These are phyloP conservation scores for Girardinus metallicus DNA, from an alignment of 2,797 vertebrate genomes.

Conservation along the genomic window DNA sequence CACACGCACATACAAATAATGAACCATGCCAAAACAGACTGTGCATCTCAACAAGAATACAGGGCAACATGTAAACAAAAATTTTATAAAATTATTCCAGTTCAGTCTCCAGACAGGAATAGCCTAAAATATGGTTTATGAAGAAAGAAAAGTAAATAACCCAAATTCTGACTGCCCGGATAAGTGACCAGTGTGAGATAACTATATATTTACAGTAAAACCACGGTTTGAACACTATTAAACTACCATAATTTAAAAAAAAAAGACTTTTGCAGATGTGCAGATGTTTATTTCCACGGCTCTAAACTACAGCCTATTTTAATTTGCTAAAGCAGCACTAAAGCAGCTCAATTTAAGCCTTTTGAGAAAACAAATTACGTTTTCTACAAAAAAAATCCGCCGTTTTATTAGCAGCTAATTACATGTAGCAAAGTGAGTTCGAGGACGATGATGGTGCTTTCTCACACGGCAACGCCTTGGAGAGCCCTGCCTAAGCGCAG, in stretches of 20 bases:
- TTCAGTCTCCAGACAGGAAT: neutral
- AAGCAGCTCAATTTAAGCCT: conserved; percentile 4
- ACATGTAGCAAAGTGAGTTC: conserved; percentile 3
- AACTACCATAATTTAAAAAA: neutral
- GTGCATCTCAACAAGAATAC: neutral
- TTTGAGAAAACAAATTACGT: conserved; percentile 23
- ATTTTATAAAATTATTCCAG: neutral
- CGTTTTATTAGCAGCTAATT: conserved; percentile 21
- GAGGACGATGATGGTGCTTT: conserved; percentile 23
- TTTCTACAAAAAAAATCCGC: neutral
- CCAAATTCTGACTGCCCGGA: neutral
- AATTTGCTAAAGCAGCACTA: neutral
- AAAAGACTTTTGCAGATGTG: conserved; percentile 23
- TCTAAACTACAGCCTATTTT: conserved; percentile 26
- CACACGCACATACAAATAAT: neutral
- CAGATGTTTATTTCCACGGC: conserved; percentile 53
- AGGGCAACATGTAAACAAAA: neutral
- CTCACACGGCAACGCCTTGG: conserved; percentile 76
- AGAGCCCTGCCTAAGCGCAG: conserved; percentile 21
- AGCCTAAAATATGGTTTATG: neutral
- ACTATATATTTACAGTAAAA: neutral
- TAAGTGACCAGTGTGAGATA: neutral
- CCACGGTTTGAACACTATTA: neutral
- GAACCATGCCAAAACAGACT: neutral
- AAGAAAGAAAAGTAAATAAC: neutral